Evolutionary conservation across 2,113 vertebrate genomes (phyloP).

Genomic region (Marcusenius ussheri): DNA sequence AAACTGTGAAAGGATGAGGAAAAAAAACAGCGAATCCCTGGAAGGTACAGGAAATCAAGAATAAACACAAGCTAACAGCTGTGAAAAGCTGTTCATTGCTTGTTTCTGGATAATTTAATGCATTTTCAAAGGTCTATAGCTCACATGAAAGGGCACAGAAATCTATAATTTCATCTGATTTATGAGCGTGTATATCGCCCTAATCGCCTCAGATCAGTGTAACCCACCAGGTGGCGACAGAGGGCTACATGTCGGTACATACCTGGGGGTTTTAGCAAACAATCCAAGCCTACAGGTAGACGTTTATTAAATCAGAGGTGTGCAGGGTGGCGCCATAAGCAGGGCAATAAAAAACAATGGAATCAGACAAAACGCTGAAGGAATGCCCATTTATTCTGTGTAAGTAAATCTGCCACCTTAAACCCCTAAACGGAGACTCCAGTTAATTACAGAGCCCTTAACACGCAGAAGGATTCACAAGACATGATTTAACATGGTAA

Average conservation of each 20-base stretch:
- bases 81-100: neutral
- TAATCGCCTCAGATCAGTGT: conserved; percentile 7
- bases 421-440: neutral
- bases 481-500: neutral
- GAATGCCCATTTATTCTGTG: neutral
- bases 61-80: neutral
- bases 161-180: conserved; percentile 18
- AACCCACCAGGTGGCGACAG: neutral
- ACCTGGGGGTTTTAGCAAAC: neutral
- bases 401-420: neutral
- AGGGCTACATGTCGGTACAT: neutral
- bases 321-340: neutral
- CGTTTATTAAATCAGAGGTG: neutral
- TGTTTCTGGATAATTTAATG: neutral
- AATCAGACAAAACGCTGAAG: neutral
- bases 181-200: conserved; percentile 12
- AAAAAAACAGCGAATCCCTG: neutral
- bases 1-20: neutral
- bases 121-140: neutral
- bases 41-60: neutral
- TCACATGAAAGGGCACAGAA: neutral
- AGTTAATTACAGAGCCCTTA: conserved; percentile 1
- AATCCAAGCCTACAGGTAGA: neutral
- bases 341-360: neutral
- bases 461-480: neutral